phyloP scores from a whole-genome alignment of 2,888 invertebrate species.

The Linnaemya tessellans region DNA sequence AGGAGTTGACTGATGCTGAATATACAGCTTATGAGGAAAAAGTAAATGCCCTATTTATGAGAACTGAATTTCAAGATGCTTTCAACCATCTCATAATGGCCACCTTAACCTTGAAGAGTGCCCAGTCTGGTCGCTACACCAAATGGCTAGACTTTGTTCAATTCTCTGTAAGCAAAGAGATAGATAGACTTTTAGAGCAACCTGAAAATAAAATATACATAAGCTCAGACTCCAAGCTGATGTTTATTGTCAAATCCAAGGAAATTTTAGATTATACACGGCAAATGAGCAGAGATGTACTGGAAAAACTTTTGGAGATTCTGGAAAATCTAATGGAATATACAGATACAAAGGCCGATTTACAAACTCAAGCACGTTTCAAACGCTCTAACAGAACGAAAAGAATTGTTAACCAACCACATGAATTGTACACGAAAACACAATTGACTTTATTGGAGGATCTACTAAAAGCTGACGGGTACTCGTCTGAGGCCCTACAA shows the following conservation, averaged over 20 bases:
- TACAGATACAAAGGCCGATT: not conserved
- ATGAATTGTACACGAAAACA: slow-evolving; percentile 55
- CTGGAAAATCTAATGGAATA: slow-evolving; percentile 60
- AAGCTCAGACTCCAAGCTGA: slow-evolving; percentile 44
- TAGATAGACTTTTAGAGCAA: slow-evolving; percentile 66
- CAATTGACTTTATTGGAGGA: slow-evolving; percentile 64
- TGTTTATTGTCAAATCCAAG: slow-evolving; percentile 61
- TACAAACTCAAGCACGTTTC: slow-evolving; percentile 47
- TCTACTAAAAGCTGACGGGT: slow-evolving; percentile 53
- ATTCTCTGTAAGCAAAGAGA: slow-evolving; percentile 35
- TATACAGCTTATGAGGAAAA: slow-evolving; percentile 51
- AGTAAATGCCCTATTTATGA: slow-evolving; percentile 50
- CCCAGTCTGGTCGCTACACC: slow-evolving; percentile 24
- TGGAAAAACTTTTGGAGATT: slow-evolving; percentile 65
- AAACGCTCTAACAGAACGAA: slow-evolving; percentile 36
- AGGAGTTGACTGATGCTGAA: slow-evolving; percentile 51
- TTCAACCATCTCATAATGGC: slow-evolving; percentile 57
- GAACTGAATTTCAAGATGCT: slow-evolving; percentile 65
- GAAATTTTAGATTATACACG: slow-evolving; percentile 56
- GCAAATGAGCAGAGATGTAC: slow-evolving; percentile 39
- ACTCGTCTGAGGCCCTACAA: slow-evolving; percentile 29
- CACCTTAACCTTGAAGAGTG: slow-evolving; percentile 43
- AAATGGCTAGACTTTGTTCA: slow-evolving; percentile 56
- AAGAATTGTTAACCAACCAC: slow-evolving; percentile 60
- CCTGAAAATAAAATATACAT: slow-evolving; percentile 63